Evolutionary conservation across 1,140 invertebrate genomes (phyloP), one percentile per base, ranked within the genome.

Genomic region (Caerostris extrusa): DNA sequence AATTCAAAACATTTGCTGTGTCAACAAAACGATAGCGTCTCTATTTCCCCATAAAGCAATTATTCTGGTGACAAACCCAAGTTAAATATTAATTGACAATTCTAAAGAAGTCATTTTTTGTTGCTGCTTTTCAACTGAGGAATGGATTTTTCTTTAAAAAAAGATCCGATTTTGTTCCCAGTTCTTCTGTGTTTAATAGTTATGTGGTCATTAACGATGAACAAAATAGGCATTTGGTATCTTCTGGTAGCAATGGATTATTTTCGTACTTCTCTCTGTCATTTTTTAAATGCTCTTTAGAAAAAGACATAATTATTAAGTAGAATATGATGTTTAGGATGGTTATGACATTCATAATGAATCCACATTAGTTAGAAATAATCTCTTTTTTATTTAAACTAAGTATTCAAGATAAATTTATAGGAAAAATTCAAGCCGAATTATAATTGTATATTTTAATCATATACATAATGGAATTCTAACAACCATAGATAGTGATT

Each of bases 201-300:
- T n/a, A 3, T 50, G 34, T 12, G 10, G 34, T 77, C 71, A 77
- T 77, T 77, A 77, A 53, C 19, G 12, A 8, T 8, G 71, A 77
- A 77, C 71, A 50, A 77, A 77, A 53, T 0, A 64, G n/a, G 71
- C 7, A 10, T 77, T 71, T 71, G n/a, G 69, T 71, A 34, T 71
- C n/a, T 53, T 34, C 34, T 77, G n/a, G 17, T 64, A 14, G 61
- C 61, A 77, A 77, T 77, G 71, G 71, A 77, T 77, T 77, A 77
- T 50, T 77, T 50, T 50, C 50, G 34, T 50, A 77, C 71, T 77
- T 53, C 34, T 77, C 34, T 12, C 34, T 77, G n/a, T n/a, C n/a
- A n/a, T n/a, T n/a, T 77, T 14, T 34, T 50, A 61, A 61, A 10
- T 61, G 14, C 12, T 14, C 14, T 17, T 8, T 17, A 14, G 61